Base-by-base conservation (phyloP, 2,888 invertebrate genomes). In the Elegia similella region DNA sequence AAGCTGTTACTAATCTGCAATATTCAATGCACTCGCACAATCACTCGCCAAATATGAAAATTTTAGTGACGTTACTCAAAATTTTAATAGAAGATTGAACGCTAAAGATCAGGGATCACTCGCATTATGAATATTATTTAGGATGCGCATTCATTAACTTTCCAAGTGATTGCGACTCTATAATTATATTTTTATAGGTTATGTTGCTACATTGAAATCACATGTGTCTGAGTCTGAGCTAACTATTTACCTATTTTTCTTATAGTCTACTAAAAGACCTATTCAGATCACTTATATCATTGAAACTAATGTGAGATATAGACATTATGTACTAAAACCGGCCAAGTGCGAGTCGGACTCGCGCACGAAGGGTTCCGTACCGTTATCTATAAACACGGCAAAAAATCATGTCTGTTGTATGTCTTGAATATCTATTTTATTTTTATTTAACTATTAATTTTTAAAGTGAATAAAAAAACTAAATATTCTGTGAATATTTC, bases 121-220 rank as follows among this genome's bases (percentile, higher is more conserved):
- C 16, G 30, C 50, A 50, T 50, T 50, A 50, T 50, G 50, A 13
- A 50, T 50, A 64, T 65, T 53, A 60, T 61, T 63, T 62, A 42
- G 23, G 48, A 56, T 50, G 50, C 50, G 55, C 62, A 68, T 73
- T 78, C 73, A 81, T 82, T 75, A 76, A 72, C 75, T 76, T 76
- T 69, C 68, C 58, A 70, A 69, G 60, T 63, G 69, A 67, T 69
- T 66, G 65, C 67, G 65, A 63, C 62, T 65, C 61, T 64, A 69
- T 70, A 71, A 67, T 76, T 76, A 78, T 63, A 66, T 67, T 62
- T 74, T 38, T 34, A 34, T 50, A 30, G 30, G 47, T 47, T 29
- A 46, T 23, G 46, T 46, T 46, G 46, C 12, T 23, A 30, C 13
- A 30, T 12, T 30, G 13, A 30, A 47, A 30, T 30, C 16, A 50